Evolutionary conservation across 1,140 invertebrate genomes (phyloP).

Genomic region (Nymphalis io): DNA sequence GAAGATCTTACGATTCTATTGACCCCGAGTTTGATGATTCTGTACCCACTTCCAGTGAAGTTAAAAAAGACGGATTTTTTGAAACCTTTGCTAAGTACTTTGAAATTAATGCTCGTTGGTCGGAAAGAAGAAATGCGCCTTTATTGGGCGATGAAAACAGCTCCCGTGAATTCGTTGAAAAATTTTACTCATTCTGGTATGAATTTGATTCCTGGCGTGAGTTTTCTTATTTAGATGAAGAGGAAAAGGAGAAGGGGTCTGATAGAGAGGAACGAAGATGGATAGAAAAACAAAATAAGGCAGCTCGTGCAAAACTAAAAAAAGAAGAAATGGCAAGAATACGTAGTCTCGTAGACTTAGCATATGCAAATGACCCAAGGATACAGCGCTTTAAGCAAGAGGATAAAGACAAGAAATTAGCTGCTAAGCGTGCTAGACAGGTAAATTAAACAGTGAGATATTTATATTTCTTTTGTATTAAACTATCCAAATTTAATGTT

Average conservation of each 20-base stretch:
- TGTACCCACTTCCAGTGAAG: slow-evolving; percentile 88
- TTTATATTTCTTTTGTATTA: too few species aligned
- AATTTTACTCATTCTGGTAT: slow-evolving; percentile 96
- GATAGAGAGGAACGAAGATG: slow-evolving; percentile 97
- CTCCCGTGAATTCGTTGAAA: slow-evolving; percentile 88
- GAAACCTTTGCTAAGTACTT: slow-evolving; percentile 90
- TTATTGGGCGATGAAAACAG: slow-evolving; percentile 89
- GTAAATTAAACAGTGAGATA: slow-evolving; percentile 43
- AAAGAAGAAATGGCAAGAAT: slow-evolving; percentile 98
- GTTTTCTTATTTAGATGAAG: slow-evolving; percentile 99
- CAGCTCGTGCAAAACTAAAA: slow-evolving; percentile 93
- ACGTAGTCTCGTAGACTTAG: slow-evolving; percentile 93
- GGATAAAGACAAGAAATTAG: slow-evolving; percentile 94
- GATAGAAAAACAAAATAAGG: slow-evolving; percentile 99
- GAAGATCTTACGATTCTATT: slow-evolving; percentile 96
- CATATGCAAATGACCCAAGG: slow-evolving; percentile 96
- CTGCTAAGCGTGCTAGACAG: slow-evolving; percentile 92
- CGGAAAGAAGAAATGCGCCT: slow-evolving; percentile 92
- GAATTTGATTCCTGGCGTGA: slow-evolving; percentile 99
- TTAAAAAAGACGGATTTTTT: slow-evolving; percentile 91
- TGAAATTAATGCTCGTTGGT: slow-evolving; percentile 95
- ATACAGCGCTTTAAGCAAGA: slow-evolving; percentile 96
- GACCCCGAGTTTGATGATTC: slow-evolving; percentile 96
- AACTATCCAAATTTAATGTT: too few species aligned
- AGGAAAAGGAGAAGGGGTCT: slow-evolving; percentile 98